Evolutionary conservation across 1,140 invertebrate genomes (phyloP).

Genomic region (Ostrea denselamellosa): DNA sequence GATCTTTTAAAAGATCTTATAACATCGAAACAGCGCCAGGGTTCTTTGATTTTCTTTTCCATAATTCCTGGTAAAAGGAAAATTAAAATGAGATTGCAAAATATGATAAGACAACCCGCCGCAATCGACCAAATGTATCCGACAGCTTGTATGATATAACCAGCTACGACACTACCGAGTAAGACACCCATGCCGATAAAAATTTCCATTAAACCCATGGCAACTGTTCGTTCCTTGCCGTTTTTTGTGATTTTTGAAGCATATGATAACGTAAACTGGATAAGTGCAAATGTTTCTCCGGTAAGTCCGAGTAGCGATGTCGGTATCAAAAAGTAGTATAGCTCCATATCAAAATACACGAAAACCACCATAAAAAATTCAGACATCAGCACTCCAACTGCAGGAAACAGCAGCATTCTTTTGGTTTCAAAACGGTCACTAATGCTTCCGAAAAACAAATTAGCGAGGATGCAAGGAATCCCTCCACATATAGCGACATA

Average conservation of each 20-base stretch:
- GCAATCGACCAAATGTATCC: neutral
- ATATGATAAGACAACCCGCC: neutral
- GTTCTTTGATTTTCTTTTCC: neutral
- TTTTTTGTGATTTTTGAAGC: neutral
- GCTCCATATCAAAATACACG: neutral
- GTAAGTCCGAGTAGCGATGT: neutral
- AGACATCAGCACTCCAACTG: neutral
- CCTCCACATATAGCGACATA: neutral
- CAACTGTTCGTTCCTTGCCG: neutral
- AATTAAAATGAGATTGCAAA: neutral
- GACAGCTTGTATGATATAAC: neutral
- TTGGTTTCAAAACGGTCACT: neutral
- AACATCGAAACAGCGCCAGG: neutral
- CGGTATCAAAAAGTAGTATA: conserved; percentile 9
- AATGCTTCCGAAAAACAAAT: neutral
- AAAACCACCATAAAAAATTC: neutral
- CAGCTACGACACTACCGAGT: neutral
- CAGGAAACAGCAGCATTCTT: neutral
- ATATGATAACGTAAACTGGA: neutral
- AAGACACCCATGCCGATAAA: neutral
- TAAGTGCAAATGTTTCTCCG: neutral
- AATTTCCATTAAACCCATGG: conserved; percentile 7
- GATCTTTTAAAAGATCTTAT: neutral
- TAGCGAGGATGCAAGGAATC: neutral
- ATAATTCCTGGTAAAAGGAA: neutral